Conservation (phyloP, 1,140 invertebrate genomes). For the Pachyrhynchus sulphureomaculatus region DNA sequence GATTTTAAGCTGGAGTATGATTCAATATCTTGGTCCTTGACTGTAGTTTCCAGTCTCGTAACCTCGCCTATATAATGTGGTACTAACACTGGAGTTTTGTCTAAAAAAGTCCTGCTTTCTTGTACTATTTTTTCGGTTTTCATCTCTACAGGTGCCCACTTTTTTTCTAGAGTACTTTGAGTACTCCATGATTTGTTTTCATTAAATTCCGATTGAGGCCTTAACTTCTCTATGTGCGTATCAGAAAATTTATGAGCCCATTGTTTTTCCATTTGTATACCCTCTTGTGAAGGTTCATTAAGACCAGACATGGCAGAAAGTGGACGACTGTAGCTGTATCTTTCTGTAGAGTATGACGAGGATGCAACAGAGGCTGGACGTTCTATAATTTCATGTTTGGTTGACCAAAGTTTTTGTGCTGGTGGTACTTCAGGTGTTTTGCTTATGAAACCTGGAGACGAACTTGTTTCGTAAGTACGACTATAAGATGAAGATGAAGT, state of each 20-base stretch:
- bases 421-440: conserved; percentile 59
- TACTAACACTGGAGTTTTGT: conserved; percentile 37
- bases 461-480: conserved; percentile 18
- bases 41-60: conserved; percentile 35
- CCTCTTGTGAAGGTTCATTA: conserved; percentile 55
- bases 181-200: conserved; percentile 45
- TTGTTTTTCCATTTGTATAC: conserved; percentile 61
- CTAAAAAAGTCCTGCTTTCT: conserved; percentile 37
- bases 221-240: conserved; percentile 53
- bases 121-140: conserved; percentile 33
- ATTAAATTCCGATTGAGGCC: conserved; percentile 53
- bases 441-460: conserved; percentile 26
- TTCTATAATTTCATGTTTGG: conserved; percentile 41
- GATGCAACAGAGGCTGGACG: conserved; percentile 29
- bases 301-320: conserved; percentile 27
- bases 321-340: conserved; percentile 30
- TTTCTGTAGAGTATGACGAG: conserved; percentile 36
- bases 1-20: conserved; percentile 19
- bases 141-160: conserved; percentile 39
- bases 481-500: conserved; percentile 33
- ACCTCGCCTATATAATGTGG: conserved; percentile 50
- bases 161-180: conserved; percentile 44
- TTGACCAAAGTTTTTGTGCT: conserved; percentile 61
- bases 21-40: conserved; percentile 24
- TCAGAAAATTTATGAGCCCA: conserved; percentile 60